phyloP scores from a whole-genome alignment of 2,113 vertebrate species.

The Ageneiosus marmoratus region DNA sequence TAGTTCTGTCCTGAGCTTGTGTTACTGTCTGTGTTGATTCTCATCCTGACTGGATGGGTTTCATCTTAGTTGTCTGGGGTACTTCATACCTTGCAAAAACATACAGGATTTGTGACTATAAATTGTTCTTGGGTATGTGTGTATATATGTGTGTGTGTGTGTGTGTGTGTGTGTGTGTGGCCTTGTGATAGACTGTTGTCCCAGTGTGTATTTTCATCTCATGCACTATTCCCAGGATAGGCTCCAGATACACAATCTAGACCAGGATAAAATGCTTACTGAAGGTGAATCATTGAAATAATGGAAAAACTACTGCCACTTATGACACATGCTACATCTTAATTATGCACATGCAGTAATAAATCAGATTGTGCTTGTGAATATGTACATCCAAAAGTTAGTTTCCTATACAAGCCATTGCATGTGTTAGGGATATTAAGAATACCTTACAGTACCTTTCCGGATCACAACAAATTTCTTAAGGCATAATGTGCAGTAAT shows the following conservation, averaged over 20 bases:
- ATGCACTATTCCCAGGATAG: background rate
- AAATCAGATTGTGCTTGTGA: constrained; percentile 15
- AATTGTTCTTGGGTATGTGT: background rate
- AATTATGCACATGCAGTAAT: background rate
- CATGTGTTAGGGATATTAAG: background rate
- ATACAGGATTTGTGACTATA: background rate
- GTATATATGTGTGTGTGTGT: background rate
- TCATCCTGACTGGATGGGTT: background rate
- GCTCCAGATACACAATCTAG: background rate
- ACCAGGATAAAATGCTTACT: background rate
- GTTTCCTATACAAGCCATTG: background rate
- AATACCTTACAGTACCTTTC: background rate
- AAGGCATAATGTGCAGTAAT: background rate
- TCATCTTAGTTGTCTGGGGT: background rate
- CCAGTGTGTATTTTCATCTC: background rate
- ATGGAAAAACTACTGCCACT: background rate
- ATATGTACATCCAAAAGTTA: background rate
- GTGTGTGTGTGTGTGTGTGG: background rate
- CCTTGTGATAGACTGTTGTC: background rate
- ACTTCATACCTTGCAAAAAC: background rate
- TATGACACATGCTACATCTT: background rate
- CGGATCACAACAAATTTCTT: background rate
- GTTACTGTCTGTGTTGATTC: background rate
- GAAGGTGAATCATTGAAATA: background rate
- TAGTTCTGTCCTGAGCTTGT: background rate